Evolutionary conservation across 2,113 vertebrate genomes (phyloP).

Genomic region (Tyto alba): DNA sequence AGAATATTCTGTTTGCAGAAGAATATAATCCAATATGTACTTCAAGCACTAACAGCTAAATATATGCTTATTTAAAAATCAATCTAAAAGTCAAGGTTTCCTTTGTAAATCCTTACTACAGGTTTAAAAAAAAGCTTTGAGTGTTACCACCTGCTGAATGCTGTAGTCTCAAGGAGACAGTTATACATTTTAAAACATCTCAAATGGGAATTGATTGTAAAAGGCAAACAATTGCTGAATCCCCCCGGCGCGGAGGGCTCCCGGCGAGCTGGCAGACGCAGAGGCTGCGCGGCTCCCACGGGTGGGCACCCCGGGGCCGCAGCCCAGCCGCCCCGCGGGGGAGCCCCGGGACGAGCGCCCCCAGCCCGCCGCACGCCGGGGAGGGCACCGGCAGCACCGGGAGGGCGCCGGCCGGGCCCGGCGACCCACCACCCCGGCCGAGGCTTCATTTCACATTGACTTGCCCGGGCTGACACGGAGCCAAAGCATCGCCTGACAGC

Average conservation of each 20-base stretch:
- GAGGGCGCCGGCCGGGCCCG: background rate
- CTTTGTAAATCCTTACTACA: constrained; percentile 55
- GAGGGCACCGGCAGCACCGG: background rate
- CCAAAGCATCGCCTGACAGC: constrained; percentile 10
- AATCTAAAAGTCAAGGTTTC: constrained; percentile 67
- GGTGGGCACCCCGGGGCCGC: background rate
- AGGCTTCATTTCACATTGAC: background rate
- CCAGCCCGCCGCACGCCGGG: too few species aligned
- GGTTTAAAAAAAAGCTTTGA: constrained; percentile 1
- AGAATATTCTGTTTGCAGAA: constrained; percentile 65
- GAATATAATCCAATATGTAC: constrained; percentile 56
- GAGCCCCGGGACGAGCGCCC: background rate
- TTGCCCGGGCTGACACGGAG: background rate
- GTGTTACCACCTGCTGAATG: constrained; percentile 11
- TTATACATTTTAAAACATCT: background rate
- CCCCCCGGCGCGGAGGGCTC: background rate
- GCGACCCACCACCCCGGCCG: background rate
- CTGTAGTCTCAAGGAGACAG: background rate
- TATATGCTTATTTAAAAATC: constrained; percentile 78
- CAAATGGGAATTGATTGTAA: background rate
- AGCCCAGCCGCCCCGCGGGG: rapidly evolving
- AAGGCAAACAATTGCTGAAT: background rate
- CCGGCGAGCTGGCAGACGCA: rapidly evolving
- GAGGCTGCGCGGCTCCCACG: rapidly evolving
- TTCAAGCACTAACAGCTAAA: constrained; percentile 73